These are phyloP conservation scores for Myotis pilosus DNA, from an alignment of 2,797 vertebrate genomes.

Conservation along the genomic window DNA sequence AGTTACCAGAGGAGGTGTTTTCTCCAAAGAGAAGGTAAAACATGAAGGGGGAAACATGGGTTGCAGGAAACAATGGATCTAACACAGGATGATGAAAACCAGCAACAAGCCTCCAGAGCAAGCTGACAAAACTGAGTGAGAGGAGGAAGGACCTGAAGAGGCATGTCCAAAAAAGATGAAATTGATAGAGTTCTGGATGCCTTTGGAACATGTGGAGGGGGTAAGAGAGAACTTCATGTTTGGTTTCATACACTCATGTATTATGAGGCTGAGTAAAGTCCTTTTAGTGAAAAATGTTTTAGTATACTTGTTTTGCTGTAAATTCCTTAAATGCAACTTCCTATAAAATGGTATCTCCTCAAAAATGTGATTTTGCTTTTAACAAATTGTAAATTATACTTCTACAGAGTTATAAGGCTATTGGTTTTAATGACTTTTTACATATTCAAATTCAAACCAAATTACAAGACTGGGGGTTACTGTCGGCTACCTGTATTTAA, in stretches of 20 bases:
- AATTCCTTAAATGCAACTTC: constrained; percentile 68
- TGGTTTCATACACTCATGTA: not conserved
- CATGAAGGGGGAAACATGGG: not conserved
- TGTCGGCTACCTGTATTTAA: constrained; percentile 41
- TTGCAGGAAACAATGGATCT: not conserved
- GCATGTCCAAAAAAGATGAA: not conserved
- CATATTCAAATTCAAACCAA: constrained; percentile 64
- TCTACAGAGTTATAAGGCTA: constrained; percentile 66
- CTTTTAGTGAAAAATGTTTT: not conserved
- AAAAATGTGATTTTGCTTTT: constrained; percentile 71
- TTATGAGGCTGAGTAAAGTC: not conserved
- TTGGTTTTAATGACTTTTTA: constrained; percentile 73
- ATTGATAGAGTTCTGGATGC: no score
- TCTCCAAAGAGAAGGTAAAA: constrained; percentile 14
- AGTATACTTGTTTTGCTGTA: constrained; percentile 11
- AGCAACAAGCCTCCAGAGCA: not conserved
- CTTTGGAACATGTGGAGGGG: not conserved
- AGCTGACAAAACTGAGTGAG: no score
- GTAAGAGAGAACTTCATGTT: not conserved
- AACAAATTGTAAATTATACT: constrained; percentile 74
- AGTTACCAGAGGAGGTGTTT: not conserved
- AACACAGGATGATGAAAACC: not conserved
- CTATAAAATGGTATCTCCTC: constrained; percentile 68
- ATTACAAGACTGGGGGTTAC: constrained; percentile 51
- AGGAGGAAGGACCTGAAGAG: no score